Evolutionary conservation across 2,113 vertebrate genomes (phyloP), one percentile per base, ranked within the genome.

Genomic region (Hypanus sabinus): DNA sequence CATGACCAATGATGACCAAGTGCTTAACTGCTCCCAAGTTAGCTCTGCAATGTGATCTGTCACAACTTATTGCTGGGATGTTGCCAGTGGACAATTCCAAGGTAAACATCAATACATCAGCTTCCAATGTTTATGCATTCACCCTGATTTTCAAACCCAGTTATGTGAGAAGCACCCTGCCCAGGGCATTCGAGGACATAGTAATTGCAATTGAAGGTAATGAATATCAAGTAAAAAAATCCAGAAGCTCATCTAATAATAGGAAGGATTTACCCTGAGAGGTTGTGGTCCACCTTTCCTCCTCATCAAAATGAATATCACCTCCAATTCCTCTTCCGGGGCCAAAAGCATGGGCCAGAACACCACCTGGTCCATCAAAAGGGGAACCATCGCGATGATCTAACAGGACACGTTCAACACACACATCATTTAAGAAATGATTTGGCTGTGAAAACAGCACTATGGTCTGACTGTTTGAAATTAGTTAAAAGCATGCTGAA

Each of bases 261-360:
- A 73, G 22, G 16, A 22, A 24, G 20, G 0, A 73, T 96, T 94
- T 94, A 97, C 97, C 96, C 94, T 5, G 33, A 92, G 95, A 95
- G 36, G 95, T 95, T 94, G 94, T 95, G 80, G 96, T 96, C 97
- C 97, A 98, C 0, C 95, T 94, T 95, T 98, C 97, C 88, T 96
- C 97, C 9, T 97, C 97, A 73, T 98, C 97, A 2, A 98, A 97
- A 94, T 98, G 97, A 20, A 96, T 96, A 76, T 97, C 97, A 88
- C 97, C 97, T 6, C 97, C 97, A 87, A 97, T 94, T 75, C 96
- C 96, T 46, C 7, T 93, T n/a, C 97, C 96, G 24, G 97, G 97
- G 80, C 96, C 96, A 94, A 97, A 98, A 11, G 97, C 97, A 0
- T 98, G 97, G 83, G 96, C 97, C 0, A 97, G 96, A 8, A 96